Evolutionary conservation across 2,888 invertebrate genomes (phyloP).

Genomic region (Eupithecia tripunctaria): DNA sequence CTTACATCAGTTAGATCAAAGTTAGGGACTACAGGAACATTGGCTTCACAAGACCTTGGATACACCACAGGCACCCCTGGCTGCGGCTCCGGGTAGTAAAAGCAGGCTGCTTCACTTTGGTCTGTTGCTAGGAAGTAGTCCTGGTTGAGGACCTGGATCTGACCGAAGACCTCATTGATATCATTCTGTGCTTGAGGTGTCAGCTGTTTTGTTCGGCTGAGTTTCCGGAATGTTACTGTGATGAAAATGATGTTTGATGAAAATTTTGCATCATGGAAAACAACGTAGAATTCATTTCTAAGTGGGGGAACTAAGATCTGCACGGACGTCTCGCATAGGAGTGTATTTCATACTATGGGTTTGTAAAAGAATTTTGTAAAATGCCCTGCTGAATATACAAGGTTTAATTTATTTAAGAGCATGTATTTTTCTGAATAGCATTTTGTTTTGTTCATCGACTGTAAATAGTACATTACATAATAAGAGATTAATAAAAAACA

Average conservation of each 20-base stretch:
- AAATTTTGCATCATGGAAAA: background rate
- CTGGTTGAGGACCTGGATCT: constrained; percentile 55
- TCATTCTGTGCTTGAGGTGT: constrained; percentile 42
- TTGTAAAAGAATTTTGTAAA: background rate
- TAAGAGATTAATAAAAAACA: no score
- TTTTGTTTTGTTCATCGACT: no score
- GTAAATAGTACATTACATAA: no score
- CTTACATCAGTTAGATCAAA: constrained; percentile 57
- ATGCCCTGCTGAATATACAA: no score
- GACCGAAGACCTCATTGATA: constrained; percentile 55
- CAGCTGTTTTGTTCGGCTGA: constrained; percentile 62
- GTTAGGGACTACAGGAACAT: constrained; percentile 51
- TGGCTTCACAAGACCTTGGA: constrained; percentile 63
- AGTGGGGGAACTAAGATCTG: no score
- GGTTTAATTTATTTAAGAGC: no score
- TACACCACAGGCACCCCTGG: constrained; percentile 62
- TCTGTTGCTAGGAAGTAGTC: constrained; percentile 55
- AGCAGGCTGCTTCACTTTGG: constrained; percentile 64
- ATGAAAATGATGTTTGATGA: background rate
- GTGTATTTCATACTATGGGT: background rate
- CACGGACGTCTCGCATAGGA: no score
- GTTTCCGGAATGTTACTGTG: constrained; percentile 70
- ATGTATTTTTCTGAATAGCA: no score
- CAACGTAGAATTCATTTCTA: background rate
- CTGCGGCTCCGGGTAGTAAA: constrained; percentile 66